phyloP scores from a whole-genome alignment of 2,113 vertebrate genomes.

The Callipepla squamata region DNA sequence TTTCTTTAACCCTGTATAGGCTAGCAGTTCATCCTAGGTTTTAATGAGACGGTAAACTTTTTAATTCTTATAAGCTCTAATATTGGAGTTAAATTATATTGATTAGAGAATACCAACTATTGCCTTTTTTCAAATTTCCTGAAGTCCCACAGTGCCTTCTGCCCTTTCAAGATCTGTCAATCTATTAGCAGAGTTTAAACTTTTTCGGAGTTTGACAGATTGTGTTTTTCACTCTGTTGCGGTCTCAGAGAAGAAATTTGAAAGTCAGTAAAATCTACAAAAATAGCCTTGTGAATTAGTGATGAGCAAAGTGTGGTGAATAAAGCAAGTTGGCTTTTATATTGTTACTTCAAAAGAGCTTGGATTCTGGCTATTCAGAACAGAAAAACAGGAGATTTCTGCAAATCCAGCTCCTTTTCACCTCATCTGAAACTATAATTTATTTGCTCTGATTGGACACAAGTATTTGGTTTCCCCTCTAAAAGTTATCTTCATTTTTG shows the following conservation, averaged over 20 bases:
- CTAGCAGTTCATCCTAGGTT: not conserved
- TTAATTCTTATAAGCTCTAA: not conserved
- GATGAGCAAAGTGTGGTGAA: not conserved
- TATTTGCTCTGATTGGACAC: not conserved
- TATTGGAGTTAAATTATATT: not conserved
- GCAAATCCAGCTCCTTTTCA: not conserved
- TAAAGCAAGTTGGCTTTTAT: not conserved
- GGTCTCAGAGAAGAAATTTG: not conserved
- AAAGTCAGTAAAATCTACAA: not conserved
- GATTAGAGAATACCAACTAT: fast-evolving
- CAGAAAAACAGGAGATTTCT: not conserved
- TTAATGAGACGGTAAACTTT: not conserved
- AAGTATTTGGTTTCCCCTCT: not conserved
- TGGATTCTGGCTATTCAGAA: not conserved
- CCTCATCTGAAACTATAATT: not conserved
- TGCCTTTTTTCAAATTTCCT: not conserved
- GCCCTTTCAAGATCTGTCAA: not conserved
- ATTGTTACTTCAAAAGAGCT: not conserved
- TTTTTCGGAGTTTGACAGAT: not conserved
- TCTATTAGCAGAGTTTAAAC: not conserved
- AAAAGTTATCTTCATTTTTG: not conserved
- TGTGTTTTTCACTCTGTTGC: not conserved
- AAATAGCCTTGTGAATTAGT: not conserved
- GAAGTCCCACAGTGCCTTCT: not conserved
- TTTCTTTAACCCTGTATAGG: slow-evolving; percentile 35